These are phyloP conservation scores for Cinclus mexicanus DNA, from an alignment of 2,113 vertebrate genomes.

Conservation along the genomic window DNA sequence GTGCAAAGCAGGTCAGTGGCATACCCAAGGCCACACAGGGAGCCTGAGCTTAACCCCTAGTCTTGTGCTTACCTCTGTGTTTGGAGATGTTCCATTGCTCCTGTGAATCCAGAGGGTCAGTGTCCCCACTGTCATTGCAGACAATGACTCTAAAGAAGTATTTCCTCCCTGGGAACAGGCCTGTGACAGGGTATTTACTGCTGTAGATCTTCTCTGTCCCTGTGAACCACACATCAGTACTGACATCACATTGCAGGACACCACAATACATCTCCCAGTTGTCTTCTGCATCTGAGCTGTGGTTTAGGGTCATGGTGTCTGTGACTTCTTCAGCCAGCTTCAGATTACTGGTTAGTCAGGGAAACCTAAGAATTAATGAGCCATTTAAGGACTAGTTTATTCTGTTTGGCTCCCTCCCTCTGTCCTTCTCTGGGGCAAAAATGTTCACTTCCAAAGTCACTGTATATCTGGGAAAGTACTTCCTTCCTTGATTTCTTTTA, in stretches of 20 bases:
- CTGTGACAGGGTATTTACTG: slow-evolving; percentile 68
- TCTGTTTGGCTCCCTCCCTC: background rate
- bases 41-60: background rate
- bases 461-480: background rate
- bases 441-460: background rate
- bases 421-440: background rate
- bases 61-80: slow-evolving; percentile 57
- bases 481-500: background rate
- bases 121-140: slow-evolving; percentile 64
- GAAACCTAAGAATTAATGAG: slow-evolving; percentile 57
- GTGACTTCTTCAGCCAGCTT: slow-evolving; percentile 68
- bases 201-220: slow-evolving; percentile 62
- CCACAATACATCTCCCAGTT: slow-evolving; percentile 41
- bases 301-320: slow-evolving; percentile 67
- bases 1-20: background rate
- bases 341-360: slow-evolving; percentile 59
- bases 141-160: slow-evolving; percentile 72
- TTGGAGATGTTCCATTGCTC: slow-evolving; percentile 65
- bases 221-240: slow-evolving; percentile 63
- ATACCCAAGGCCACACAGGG: background rate
- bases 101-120: slow-evolving; percentile 68
- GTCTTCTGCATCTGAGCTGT: slow-evolving; percentile 64
- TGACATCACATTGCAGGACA: slow-evolving; percentile 72
- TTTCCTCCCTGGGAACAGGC: slow-evolving; percentile 71
- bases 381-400: background rate